phyloP scores from a whole-genome alignment of 2,888 invertebrate species.

The Lepidonotus clava region DNA sequence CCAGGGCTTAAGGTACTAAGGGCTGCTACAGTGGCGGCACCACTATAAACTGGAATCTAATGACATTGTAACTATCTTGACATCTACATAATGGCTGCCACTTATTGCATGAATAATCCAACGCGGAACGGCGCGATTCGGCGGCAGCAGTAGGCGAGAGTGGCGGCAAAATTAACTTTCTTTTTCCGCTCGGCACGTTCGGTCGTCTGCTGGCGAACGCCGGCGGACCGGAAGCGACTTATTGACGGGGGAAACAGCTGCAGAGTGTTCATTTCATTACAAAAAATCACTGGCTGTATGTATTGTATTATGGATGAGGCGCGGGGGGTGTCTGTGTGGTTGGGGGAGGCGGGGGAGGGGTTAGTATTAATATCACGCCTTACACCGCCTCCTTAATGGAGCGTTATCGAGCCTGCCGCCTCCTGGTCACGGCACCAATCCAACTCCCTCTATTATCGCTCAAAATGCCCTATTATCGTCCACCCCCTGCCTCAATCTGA shows the following conservation, averaged over 20 bases:
- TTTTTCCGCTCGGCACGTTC: neutral
- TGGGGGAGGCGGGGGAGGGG: neutral
- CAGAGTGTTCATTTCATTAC: constrained; percentile 23
- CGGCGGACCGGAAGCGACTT: constrained; percentile 12
- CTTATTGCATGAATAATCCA: constrained; percentile 15
- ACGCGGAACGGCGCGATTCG: neutral
- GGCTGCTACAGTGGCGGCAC: neutral
- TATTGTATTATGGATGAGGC: constrained; percentile 23
- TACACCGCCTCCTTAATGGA: constrained; percentile 1
- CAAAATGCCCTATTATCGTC: neutral
- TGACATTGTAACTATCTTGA: constrained; percentile 26
- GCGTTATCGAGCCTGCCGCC: neutral
- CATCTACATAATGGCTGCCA: constrained; percentile 23
- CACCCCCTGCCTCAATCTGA: neutral
- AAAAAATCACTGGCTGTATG: constrained; percentile 9
- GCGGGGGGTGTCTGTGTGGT: neutral
- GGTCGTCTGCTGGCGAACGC: neutral
- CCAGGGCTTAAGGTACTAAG: neutral
- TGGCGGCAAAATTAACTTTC: constrained; percentile 16
- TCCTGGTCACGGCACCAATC: constrained; percentile 4
- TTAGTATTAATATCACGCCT: constrained; percentile 19
- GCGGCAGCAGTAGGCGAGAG: too few species aligned
- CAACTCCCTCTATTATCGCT: neutral
- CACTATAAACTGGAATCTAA: constrained; percentile 3
- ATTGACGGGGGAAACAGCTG: constrained; percentile 12